Evolutionary conservation across 1,140 invertebrate genomes (phyloP), one percentile per base, ranked within the genome.

Genomic region (Eueides isabella): DNA sequence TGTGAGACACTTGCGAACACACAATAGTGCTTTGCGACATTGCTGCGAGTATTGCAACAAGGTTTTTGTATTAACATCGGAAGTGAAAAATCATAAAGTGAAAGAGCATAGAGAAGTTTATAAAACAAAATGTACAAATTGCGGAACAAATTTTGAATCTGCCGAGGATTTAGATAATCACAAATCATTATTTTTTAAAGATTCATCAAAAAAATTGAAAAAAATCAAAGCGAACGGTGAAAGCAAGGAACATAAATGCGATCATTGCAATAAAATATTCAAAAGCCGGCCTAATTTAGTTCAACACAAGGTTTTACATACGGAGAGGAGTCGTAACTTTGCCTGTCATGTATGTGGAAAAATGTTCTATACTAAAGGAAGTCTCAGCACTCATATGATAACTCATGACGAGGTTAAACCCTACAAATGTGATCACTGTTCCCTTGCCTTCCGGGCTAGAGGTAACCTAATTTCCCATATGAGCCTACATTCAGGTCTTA

Each of bases 401-500:
- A 89, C 85, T 0, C 91, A 93, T 41, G 89, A 93, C 66, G 90
- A 92, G 3, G 75, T 76, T 1, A 91, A 88, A 38, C 90, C 86
- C 0, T 90, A 80, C 31, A 92, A 92, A 77, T 93, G 91, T 77
- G 85, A 88, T 30, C 87, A 83, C 61, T 93, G 91, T 77, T 81
- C 85, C 0, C 76, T 91, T 77, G 83, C 87, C 0, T 93, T 93
- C 72, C 78, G 86, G 30, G 87, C 89, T 0, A 75, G 84, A 44
- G 89, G 89, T 0, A 92, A 92, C 35, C 77, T 93, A 0, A 81
- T 84, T 9, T 95, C 95, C 48, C 95, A 96, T 73, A 90, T 95
- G 67, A 95, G 94, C 26, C 93, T 96, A 35, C 96, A 96, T 84
- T 95, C 95, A 0, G 95, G 96, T 2, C 94, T 95, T 3, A 97